These are phyloP conservation scores for Drosophila littoralis DNA, from an alignment of 1,140 invertebrate genomes.

Conservation along the genomic window DNA sequence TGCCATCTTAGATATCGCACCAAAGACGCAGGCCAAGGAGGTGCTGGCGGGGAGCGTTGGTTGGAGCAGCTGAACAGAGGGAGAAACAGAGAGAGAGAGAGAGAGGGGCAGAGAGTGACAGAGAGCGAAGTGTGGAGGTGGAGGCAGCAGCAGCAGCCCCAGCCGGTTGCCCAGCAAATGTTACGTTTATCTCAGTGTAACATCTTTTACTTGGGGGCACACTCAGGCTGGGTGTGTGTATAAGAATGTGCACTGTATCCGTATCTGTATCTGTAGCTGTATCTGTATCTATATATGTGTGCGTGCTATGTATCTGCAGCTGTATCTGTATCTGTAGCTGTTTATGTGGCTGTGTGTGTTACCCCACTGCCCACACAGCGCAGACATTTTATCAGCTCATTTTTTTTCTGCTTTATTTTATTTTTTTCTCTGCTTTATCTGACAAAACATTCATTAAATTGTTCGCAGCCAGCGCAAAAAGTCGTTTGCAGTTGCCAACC, in stretches of 20 bases:
- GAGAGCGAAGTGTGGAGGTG: neutral
- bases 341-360: constrained; percentile 21
- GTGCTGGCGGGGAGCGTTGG: neutral
- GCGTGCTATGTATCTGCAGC: constrained; percentile 20
- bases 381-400: constrained; percentile 62
- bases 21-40: constrained; percentile 33
- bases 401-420: constrained; percentile 43
- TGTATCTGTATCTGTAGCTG: constrained; percentile 22
- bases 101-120: neutral
- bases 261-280: constrained; percentile 13
- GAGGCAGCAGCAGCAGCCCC: neutral
- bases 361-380: constrained; percentile 37
- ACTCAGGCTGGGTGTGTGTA: constrained; percentile 4
- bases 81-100: constrained; percentile 23
- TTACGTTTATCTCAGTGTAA: constrained; percentile 78
- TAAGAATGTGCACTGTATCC: constrained; percentile 25
- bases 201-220: constrained; percentile 69
- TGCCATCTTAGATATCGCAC: constrained; percentile 74
- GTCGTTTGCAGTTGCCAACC: constrained; percentile 57
- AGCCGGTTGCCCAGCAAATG: constrained; percentile 48
- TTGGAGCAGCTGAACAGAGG: constrained; percentile 5
- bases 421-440: constrained; percentile 63
- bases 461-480: constrained; percentile 57
- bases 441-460: constrained; percentile 83
- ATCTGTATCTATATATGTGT: constrained; percentile 20